Percentiles rank a stretch among this genome's conserved stretches.
Evolutionary conservation across 2,888 invertebrate genomes (phyloP).

Genomic region (Epinotia brunnichana): DNA sequence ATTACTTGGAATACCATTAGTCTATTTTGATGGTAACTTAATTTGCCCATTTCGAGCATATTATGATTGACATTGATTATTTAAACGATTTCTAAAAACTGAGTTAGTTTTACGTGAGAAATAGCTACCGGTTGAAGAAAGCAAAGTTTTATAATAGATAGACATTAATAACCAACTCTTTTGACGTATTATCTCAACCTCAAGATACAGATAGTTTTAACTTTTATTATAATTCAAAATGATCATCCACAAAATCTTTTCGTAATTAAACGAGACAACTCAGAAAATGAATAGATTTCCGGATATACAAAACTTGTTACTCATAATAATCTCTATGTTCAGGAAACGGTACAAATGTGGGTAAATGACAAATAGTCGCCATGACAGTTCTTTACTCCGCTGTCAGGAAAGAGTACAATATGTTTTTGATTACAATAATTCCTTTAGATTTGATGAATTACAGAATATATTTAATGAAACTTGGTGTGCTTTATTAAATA

Average conservation of each 20-base stretch:
- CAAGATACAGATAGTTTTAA: neutral
- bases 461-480: neutral
- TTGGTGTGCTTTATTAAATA: neutral
- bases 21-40: neutral
- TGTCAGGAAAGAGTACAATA: conserved; percentile 44
- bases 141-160: neutral
- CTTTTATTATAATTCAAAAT: neutral
- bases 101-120: neutral
- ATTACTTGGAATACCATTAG: neutral
- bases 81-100: neutral
- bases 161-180: neutral
- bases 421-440: conserved; percentile 45
- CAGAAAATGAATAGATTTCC: conserved; percentile 22
- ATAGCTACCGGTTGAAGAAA: neutral
- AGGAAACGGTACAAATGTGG: conserved; percentile 47
- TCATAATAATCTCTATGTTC: conserved; percentile 41
- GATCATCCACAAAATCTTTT: neutral
- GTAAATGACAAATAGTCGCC: conserved; percentile 50
- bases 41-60: neutral
- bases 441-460: conserved; percentile 45
- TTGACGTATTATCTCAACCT: neutral
- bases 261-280: conserved; percentile 10
- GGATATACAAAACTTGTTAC: conserved; percentile 26
- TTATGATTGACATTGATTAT: neutral
- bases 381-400: conserved; percentile 43